phyloP scores from a whole-genome alignment of 2,888 invertebrate species.

The Volucella bombylans region DNA sequence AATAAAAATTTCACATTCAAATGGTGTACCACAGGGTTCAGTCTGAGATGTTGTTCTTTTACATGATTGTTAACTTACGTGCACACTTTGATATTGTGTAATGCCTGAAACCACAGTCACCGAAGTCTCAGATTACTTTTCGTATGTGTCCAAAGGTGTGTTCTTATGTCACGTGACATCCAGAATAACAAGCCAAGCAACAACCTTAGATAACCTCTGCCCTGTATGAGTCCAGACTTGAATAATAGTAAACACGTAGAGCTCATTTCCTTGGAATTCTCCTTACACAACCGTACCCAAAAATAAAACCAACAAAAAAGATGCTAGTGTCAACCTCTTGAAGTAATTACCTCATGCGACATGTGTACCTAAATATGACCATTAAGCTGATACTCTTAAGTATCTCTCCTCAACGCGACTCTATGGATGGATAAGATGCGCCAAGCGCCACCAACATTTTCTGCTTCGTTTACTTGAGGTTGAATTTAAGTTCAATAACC shows the following conservation, averaged over 20 bases:
- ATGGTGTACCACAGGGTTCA: no score
- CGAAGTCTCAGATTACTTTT: no score
- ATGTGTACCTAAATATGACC: slow-evolving; percentile 14
- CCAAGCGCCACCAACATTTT: slow-evolving; percentile 26
- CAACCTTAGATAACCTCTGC: no score
- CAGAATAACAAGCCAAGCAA: no score
- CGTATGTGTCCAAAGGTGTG: no score
- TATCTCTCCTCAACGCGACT: slow-evolving; percentile 26
- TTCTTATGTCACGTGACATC: no score
- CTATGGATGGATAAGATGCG: slow-evolving; percentile 32
- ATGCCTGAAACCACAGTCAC: no score
- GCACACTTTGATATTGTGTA: no score
- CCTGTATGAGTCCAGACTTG: no score
- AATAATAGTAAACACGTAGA: not conserved
- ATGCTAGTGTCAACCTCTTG: slow-evolving; percentile 2
- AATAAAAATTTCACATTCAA: no score
- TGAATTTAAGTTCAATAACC: slow-evolving; percentile 41
- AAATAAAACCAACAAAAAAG: not conserved
- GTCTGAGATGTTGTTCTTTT: no score
- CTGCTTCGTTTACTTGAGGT: slow-evolving; percentile 5
- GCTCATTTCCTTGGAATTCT: slow-evolving; percentile 14
- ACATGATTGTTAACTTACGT: no score
- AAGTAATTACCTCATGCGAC: slow-evolving; percentile 40
- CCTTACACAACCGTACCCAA: slow-evolving; percentile 13
- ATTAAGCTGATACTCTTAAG: slow-evolving; percentile 22